Base-by-base conservation (phyloP, 2,888 invertebrate species). In the Zelleria hepariella region DNA sequence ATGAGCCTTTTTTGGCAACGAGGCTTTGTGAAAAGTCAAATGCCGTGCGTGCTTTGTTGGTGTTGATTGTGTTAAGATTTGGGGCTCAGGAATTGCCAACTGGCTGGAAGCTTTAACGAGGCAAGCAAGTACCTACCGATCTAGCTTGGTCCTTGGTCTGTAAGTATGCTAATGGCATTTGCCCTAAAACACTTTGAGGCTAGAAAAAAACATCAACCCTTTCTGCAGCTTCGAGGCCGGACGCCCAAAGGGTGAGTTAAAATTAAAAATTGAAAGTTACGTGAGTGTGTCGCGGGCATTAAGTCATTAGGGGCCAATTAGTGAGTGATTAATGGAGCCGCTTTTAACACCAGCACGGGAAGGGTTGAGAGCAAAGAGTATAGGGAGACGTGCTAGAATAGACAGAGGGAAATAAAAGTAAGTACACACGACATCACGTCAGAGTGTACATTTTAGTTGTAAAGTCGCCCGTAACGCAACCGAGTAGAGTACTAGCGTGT, bases 241-340 rank as follows among this genome's bases (percentile, higher is more conserved):
- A 20, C 8, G 56, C 23, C 21, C 23, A 51, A 51, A 47, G 56
- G 56, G 32, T 23, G 24, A 47, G 23, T 26, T 48, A 23, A 57
- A 57, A 57, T 48, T 57, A 24, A 25, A 57, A 57, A 47, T 47
- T 47, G 47, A 24, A 23, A 57, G 47, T 58, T 32, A 15, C 25
- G 25, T 15, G 21, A 32, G 62, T 64, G 62, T 61, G 64, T 65
- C 62, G 63, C 61, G 65, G 66, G 67, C 65, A 71, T 75, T 69
- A 71, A 67, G 68, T 71, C 70, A 68, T 72, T 70, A 70, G 60
- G 64, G 62, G 63, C 63, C 62, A 63, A 69, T 71, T 73, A 70
- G 58, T 59, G 51, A 24, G 61, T 74, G 72, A 74, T 74, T 71
- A 71, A 74, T 72, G 66, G 26, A 18, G 21, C 27, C 20, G 32